These are phyloP conservation scores for Apotomis capreana DNA, from an alignment of 2,888 invertebrate species.

Conservation along the genomic window DNA sequence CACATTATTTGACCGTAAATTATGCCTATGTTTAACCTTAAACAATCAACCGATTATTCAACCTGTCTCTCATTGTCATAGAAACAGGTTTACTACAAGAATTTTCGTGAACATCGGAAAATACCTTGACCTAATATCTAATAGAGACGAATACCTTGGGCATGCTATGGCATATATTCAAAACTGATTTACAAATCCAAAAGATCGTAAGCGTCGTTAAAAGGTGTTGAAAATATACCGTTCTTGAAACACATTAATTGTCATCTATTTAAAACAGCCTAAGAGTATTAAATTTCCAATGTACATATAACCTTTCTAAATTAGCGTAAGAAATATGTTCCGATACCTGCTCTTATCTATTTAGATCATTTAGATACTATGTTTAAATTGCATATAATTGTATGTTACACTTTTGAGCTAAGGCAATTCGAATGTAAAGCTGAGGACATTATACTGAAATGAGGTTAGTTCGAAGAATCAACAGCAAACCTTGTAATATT, in stretches of 20 bases:
- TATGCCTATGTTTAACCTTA: slow-evolving; percentile 36
- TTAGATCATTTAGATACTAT: slow-evolving; percentile 10
- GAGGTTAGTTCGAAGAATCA: slow-evolving; percentile 22
- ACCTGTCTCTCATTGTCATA: slow-evolving; percentile 55
- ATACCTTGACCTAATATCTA: slow-evolving; percentile 65
- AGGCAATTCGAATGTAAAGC: slow-evolving; percentile 5
- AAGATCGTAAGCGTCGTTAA: background rate
- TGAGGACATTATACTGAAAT: slow-evolving; percentile 22
- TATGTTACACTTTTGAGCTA: slow-evolving; percentile 22
- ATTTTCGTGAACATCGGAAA: slow-evolving; percentile 63
- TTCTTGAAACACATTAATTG: background rate
- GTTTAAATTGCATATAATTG: slow-evolving; percentile 33
- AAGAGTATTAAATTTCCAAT: background rate
- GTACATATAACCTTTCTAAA: background rate
- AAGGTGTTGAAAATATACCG: background rate
- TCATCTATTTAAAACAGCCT: background rate
- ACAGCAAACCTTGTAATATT: slow-evolving; percentile 25
- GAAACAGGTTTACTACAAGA: slow-evolving; percentile 60
- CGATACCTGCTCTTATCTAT: slow-evolving; percentile 16
- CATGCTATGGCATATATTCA: slow-evolving; percentile 13
- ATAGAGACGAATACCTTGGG: slow-evolving; percentile 48
- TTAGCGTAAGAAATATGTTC: background rate
- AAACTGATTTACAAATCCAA: background rate
- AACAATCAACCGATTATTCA: slow-evolving; percentile 57
- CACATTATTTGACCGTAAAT: too few relatives aligned